Evolutionary conservation across 2,113 vertebrate genomes (phyloP).

Genomic region (Cyprinus carpio): DNA sequence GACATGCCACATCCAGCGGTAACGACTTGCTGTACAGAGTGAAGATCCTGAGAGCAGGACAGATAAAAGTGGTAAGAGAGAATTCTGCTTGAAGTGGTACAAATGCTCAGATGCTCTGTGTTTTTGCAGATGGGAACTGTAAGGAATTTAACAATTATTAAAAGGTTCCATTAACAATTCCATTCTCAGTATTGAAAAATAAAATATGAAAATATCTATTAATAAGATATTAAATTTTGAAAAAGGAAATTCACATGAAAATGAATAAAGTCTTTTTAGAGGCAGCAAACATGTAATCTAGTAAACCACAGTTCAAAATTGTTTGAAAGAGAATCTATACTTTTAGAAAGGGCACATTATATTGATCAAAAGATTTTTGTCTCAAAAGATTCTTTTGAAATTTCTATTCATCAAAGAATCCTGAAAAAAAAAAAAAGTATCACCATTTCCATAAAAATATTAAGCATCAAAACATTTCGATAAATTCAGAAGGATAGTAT

Average conservation of each 20-base stretch:
- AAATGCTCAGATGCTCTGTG: background rate
- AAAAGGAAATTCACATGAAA: background rate
- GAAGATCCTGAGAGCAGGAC: constrained; percentile 88
- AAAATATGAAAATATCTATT: background rate
- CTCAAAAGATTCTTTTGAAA: too few species aligned
- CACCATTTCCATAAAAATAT: too few species aligned
- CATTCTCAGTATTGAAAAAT: background rate
- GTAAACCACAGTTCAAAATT: background rate
- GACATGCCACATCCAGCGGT: constrained; percentile 95
- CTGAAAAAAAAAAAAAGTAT: too few species aligned
- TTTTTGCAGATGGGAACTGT: background rate
- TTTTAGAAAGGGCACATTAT: too few species aligned
- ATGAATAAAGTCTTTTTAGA: background rate
- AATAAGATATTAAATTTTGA: too few species aligned
- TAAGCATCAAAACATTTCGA: too few species aligned
- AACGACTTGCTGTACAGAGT: constrained; percentile 97
- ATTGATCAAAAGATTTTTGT: too few species aligned
- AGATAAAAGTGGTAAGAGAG: constrained; percentile 1
- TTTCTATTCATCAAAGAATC: too few species aligned
- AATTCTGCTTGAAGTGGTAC: background rate
- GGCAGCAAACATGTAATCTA: background rate
- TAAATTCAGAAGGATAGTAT: too few species aligned
- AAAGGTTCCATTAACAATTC: background rate
- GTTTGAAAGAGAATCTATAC: too few species aligned
- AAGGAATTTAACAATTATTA: background rate